Base-by-base conservation (phyloP, 2,113 vertebrate genomes). In the Myotis yumanensis region DNA sequence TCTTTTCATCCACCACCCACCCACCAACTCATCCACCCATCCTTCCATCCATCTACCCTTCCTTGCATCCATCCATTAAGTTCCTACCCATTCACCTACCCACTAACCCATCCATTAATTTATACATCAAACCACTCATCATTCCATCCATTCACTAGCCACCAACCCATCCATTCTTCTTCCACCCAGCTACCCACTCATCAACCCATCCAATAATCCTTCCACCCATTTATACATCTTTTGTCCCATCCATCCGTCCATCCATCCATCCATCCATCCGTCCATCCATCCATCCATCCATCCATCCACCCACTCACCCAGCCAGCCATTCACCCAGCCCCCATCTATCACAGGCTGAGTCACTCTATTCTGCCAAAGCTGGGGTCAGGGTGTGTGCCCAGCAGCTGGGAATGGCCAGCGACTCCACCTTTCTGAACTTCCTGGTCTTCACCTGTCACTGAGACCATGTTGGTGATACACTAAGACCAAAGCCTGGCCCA, bases 51-150 rank as follows among this genome's bases (percentile, higher is more conserved):
- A 40, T 2, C 51, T 30, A 43, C 2, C 35, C 9, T 15, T 8
- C 17, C 14, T 66, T 3, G 5, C 2, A 3, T 22, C 37, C 20
- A 30, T 6, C 4, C 7, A 14, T 15, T 14, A 5, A 6, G 8
- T 76, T 15, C 17, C 9, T 6, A 18, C 4, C 14, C 30, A 9
- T 7, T 15, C 16, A 11, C 11, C 37, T 2, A 10, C 2, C 30
- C 18, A 7, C 72, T n/a, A 75, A 32, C n/a, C 17, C 30, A 43
- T n/a, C 3, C n/a, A 18, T 22, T 4, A 4, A 35, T 25, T 35
- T 1, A 11, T 17, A 11, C 12, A 15, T 32, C 91, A 12, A 7
- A 9, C 71, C 14, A 46, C 12, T 3, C 8, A 0, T 40, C 18
- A 9, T 3, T 3, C 32, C 43, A 54, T 11, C 11, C n/a, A 17